Evolutionary conservation across 2,113 vertebrate genomes (phyloP).

Genomic region (Penelope pileata): DNA sequence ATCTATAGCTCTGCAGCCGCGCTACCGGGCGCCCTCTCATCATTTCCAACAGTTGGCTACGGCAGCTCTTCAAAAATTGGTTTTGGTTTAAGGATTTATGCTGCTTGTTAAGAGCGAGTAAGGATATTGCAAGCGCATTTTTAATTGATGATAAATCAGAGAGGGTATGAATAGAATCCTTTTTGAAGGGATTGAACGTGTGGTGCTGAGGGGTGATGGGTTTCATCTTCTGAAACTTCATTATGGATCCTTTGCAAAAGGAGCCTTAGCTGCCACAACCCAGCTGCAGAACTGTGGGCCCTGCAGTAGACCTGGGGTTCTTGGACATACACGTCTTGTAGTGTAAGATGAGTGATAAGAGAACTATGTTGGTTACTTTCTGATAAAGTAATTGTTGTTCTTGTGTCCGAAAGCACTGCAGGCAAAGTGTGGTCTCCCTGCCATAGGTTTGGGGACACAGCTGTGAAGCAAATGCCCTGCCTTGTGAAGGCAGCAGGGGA

Average conservation of each 20-base stretch:
- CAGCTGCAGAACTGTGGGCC: background rate
- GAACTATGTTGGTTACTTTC: background rate
- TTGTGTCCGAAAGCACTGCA: background rate
- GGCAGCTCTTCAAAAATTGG: background rate
- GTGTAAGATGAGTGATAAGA: background rate
- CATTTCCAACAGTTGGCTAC: background rate
- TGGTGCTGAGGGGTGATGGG: background rate
- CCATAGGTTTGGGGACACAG: background rate
- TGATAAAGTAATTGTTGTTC: background rate
- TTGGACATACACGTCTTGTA: background rate
- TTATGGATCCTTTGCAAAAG: background rate
- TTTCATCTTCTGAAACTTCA: background rate
- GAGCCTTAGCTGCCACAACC: background rate
- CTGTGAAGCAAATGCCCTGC: background rate
- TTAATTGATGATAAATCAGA: background rate
- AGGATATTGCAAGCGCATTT: background rate
- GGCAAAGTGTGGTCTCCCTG: background rate
- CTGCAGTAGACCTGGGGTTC: fast-evolving
- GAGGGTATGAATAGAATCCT: background rate
- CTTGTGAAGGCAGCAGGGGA: background rate
- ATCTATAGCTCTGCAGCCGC: slow-evolving; percentile 38
- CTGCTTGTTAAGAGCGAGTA: background rate
- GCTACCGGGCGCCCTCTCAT: background rate
- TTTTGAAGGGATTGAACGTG: background rate
- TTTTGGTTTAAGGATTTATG: slow-evolving; percentile 18